These are phyloP conservation scores for Aporrectodea caliginosa DNA, from an alignment of 1,140 invertebrate species.

Conservation along the genomic window DNA sequence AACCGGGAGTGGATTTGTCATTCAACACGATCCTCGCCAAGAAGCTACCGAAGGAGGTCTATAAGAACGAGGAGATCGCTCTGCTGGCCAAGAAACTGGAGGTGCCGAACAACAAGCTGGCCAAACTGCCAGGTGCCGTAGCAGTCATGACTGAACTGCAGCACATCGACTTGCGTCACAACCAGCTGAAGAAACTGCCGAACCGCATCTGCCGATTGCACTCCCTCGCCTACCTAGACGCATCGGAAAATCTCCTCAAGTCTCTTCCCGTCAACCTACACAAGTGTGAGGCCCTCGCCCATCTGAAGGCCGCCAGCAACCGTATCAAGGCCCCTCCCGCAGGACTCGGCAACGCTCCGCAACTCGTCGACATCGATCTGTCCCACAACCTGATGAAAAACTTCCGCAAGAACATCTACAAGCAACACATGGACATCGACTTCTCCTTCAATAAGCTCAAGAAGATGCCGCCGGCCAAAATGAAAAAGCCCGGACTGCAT, in stretches of 20 bases:
- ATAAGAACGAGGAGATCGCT: constrained; percentile 49
- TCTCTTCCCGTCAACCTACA: constrained; percentile 50
- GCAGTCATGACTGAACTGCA: constrained; percentile 40
- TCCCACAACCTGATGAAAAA: constrained; percentile 47
- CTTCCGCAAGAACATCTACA: constrained; percentile 49
- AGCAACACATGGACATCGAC: constrained; percentile 41
- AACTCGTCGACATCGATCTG: constrained; percentile 43
- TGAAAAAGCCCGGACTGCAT: constrained; percentile 44
- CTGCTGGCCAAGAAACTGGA: constrained; percentile 39
- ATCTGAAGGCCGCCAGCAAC: constrained; percentile 42
- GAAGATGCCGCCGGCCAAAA: constrained; percentile 43
- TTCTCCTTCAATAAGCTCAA: constrained; percentile 44
- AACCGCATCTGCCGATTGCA: constrained; percentile 43
- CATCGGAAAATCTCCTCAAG: constrained; percentile 49
- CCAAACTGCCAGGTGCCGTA: constrained; percentile 48
- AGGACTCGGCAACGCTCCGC: constrained; percentile 43
- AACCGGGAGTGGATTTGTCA: constrained; percentile 27
- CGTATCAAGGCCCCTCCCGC: constrained; percentile 38
- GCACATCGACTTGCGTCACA: constrained; percentile 42
- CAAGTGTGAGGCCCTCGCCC: constrained; percentile 43
- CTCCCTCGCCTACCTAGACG: constrained; percentile 40
- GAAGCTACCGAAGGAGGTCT: constrained; percentile 46
- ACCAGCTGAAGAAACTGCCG: constrained; percentile 41
- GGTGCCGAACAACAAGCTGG: constrained; percentile 46
- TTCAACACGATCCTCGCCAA: constrained; percentile 36